These are phyloP conservation scores for Orius laevigatus DNA, from an alignment of 1,140 invertebrate genomes.

Conservation along the genomic window DNA sequence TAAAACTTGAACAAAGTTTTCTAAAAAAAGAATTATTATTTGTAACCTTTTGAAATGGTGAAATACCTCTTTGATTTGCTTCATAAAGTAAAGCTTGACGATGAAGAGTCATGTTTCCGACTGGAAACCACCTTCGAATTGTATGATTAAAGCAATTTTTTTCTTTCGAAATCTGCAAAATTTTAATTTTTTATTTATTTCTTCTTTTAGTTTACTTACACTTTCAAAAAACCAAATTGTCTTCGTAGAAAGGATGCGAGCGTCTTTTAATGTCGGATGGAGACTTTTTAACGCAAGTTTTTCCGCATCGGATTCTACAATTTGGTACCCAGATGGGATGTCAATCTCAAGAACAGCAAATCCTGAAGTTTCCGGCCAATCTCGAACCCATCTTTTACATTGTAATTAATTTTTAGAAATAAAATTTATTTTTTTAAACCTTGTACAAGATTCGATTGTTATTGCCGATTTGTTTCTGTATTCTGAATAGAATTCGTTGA, in stretches of 20 bases:
- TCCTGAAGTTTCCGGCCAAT: conserved; percentile 27
- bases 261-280: conserved; percentile 27
- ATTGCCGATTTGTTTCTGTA: conserved; percentile 40
- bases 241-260: conserved; percentile 24
- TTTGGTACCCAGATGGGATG: conserved; percentile 38
- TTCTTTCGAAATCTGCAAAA: conserved; percentile 27
- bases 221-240: conserved; percentile 31
- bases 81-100: conserved; percentile 39
- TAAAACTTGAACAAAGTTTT: conserved; percentile 37
- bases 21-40: conserved; percentile 26
- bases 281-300: conserved; percentile 23
- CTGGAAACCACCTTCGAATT: conserved; percentile 38
- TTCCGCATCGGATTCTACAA: conserved; percentile 35
- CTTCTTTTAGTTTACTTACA: conserved; percentile 21
- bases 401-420: neutral
- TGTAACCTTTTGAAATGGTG: neutral
- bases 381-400: conserved; percentile 25
- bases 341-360: conserved; percentile 37
- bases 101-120: conserved; percentile 39
- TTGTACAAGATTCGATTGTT: conserved; percentile 30
- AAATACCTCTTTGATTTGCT: conserved; percentile 37
- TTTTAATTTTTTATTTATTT: neutral
- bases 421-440: conserved; percentile 20
- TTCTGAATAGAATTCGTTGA: conserved; percentile 29
- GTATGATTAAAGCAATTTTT: conserved; percentile 32